Evolutionary conservation across 2,888 invertebrate species (phyloP), one percentile per base, ranked within the genome.

Genomic region (Anoplius nigerrimus): DNA sequence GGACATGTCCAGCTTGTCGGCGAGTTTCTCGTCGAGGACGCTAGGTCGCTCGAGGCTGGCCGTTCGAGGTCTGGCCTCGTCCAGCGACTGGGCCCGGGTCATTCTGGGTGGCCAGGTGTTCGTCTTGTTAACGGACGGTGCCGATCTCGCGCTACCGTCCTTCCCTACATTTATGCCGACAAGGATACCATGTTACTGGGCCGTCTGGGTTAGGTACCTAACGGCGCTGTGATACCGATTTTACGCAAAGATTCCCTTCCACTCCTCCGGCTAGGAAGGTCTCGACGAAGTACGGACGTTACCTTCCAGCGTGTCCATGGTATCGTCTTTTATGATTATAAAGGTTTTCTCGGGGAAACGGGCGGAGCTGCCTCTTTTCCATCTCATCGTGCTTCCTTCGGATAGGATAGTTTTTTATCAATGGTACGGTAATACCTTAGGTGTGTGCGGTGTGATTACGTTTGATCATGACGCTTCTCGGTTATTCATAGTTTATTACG

Each of bases 1-100:
- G 0, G 92, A 91, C 92, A 92, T 92, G 81, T 92, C 92, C 42
- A 92, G 88, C 77, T 90, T 90, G 16, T 90, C 89, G 43, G 91
- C 86, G 24, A 91, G 86, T 48, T 89, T 85, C 0, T 91, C 90
- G 79, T 92, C 90, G 61, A 92, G 84, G 3, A 92, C 86, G 46
- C 89, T 88, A 0, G 92, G 92, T 53, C 89, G 89, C 51, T 91
- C 91, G 62, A 92, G 84, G 15, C 91, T 91, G 1, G 92, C 92
- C 0, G 92, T 92, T 57, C 90, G 84, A 0, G 92, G 92, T 13
- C 92, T 82, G 6, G 85, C 82, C 8, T 62, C 62, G 42, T 75
- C 72, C 15, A 69, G 45, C 0, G 58, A 24, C 20, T 63, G 54
- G 24, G 64, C 69, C 24, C 83, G 81, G 61, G 84, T 85, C 57